Base-by-base conservation (phyloP, 64 coral and sea anemone species). In the Catalaphyllia jardinei region DNA sequence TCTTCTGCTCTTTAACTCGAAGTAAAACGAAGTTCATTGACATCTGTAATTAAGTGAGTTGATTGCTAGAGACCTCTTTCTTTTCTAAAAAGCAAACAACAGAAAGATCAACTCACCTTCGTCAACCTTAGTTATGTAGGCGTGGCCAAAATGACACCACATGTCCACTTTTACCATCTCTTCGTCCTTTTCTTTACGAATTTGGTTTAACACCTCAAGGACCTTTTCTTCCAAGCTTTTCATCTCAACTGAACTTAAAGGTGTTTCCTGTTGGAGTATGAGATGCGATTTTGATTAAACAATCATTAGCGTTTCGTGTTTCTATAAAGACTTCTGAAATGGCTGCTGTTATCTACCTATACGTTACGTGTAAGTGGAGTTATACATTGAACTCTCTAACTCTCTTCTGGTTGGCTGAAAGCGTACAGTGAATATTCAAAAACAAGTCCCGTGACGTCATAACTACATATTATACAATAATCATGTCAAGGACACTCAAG, bases 61-160 rank as follows among this genome's bases (percentile, higher is more conserved):
- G 42, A 46, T 46, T 5, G 42, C 42, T 3, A 46, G 42, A 8
- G 42, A n/a, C n/a, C n/a, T n/a, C n/a, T n/a, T n/a, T n/a, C n/a
- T n/a, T n/a, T n/a, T n/a, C n/a, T n/a, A n/a, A n/a, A n/a, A n/a
- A 57, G 54, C 54, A 57, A 57, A 14, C 15, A 57, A 57, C 11
- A 10, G 54, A 57, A 13, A 57, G 7, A 27, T 13, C 18, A 12
- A 38, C 83, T 72, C 31, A 88, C 86, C 86, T 76, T 88, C 86
- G 55, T 88, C 86, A 73, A 88, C 35, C 52, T 63, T 77, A 8
- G 51, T 88, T 22, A 88, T n/a, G 19, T 76, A 76, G 28, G 86
- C 86, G 59, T 88, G 86, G 1, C 86, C 86, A n/a, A 88, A 88
- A 88, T 75, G 86, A 65, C 71, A 76, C 86, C 71, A 76, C 86